phyloP scores from a whole-genome alignment of 2,888 invertebrate genomes.

The Andrena fulva region DNA sequence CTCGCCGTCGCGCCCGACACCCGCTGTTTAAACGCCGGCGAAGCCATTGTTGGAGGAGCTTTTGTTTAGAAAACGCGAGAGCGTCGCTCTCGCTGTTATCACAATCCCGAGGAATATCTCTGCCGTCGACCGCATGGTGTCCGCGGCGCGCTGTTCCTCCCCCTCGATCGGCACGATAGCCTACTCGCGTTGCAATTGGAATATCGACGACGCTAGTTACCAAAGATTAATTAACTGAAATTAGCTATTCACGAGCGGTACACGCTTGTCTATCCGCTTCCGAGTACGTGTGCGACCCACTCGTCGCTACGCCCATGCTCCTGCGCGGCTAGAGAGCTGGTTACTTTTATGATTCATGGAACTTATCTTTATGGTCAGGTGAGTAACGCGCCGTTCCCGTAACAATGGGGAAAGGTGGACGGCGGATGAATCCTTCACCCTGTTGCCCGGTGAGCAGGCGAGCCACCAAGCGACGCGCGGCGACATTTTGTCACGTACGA shows the following conservation, averaged over 20 bases:
- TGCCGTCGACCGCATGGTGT: not conserved
- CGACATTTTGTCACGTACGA: constrained; percentile 36
- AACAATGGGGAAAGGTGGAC: constrained; percentile 61
- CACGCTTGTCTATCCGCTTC: constrained; percentile 52
- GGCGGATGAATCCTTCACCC: constrained; percentile 35
- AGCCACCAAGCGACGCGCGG: not conserved
- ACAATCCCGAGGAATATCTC: not conserved
- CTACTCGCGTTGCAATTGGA: not conserved
- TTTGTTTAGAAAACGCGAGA: not conserved
- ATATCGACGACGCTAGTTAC: constrained; percentile 1
- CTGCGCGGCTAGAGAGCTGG: constrained; percentile 31
- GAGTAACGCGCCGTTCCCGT: constrained; percentile 46
- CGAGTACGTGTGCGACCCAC: constrained; percentile 52
- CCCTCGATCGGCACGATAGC: not conserved
- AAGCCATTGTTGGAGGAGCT: not conserved
- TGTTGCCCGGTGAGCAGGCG: not conserved
- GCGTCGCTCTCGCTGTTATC: not conserved
- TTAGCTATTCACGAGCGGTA: constrained; percentile 48
- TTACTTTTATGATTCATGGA: constrained; percentile 64
- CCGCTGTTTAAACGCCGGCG: not conserved
- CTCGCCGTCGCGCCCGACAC: constrained; percentile 2
- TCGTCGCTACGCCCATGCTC: constrained; percentile 12
- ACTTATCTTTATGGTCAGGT: constrained; percentile 64
- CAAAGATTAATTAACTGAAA: constrained; percentile 32
- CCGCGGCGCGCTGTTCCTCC: not conserved